Evolutionary conservation across 1,140 invertebrate species (phyloP).

Genomic region (Gonatopus flavifemur): DNA sequence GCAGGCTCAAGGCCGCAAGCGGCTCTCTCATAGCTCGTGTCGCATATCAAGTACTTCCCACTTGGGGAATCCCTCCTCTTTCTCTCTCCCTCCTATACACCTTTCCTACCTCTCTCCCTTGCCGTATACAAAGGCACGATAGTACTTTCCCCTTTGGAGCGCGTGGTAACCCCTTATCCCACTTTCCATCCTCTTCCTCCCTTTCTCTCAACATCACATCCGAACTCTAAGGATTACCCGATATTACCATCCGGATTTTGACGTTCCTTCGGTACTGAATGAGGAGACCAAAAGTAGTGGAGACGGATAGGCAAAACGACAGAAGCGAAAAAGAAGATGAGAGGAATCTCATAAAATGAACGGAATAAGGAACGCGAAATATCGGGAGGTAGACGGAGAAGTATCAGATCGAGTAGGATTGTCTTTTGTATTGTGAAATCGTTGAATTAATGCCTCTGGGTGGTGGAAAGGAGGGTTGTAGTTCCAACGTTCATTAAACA

Average conservation of each 20-base stretch:
- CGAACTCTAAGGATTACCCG: conserved; percentile 33
- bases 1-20: conserved; percentile 33
- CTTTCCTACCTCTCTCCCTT: conserved; percentile 6
- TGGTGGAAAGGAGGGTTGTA: no score
- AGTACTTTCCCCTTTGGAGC: background rate
- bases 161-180: conserved; percentile 3
- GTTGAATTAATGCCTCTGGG: no score
- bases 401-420: no score
- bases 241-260: conserved; percentile 39
- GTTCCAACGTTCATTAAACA: no score
- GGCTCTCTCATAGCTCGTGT: conserved; percentile 20
- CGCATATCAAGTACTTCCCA: conserved; percentile 42
- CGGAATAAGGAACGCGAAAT: no score
- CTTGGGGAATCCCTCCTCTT: conserved; percentile 19
- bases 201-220: conserved; percentile 10
- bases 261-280: conserved; percentile 25
- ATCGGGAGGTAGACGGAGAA: no score
- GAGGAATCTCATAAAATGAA: conserved; percentile 37
- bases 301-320: no score
- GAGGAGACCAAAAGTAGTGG: no score
- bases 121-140: no score
- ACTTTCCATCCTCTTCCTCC: conserved; percentile 9
- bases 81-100: background rate
- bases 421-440: no score
- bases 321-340: no score